A percentile compares a stretch with the other conserved stretches of the same genome.
Conservation (phyloP, 2,888 invertebrate species). For the Oxyteleia sp. region DNA sequence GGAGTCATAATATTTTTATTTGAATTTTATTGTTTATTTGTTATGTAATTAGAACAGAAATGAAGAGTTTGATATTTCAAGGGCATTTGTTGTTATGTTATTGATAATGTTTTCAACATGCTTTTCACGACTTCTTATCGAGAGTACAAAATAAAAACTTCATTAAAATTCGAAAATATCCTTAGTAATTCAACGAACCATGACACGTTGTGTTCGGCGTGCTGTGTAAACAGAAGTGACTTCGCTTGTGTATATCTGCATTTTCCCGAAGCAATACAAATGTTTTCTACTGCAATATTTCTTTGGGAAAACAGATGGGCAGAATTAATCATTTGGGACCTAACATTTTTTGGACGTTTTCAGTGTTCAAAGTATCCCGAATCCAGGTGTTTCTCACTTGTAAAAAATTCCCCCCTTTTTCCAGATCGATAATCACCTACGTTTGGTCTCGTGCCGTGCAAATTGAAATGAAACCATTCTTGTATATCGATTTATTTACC, state of each 20-base stretch:
- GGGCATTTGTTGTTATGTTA: too few relatives aligned
- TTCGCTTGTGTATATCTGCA: constrained; percentile 13
- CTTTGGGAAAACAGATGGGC: constrained; percentile 49
- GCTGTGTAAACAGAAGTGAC: constrained; percentile 20
- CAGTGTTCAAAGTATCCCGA: constrained; percentile 13
- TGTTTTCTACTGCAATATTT: constrained; percentile 36
- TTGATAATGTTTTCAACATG: too few relatives aligned
- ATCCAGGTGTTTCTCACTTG: constrained; percentile 52
- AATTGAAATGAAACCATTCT: constrained; percentile 42
- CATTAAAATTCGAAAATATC: constrained; percentile 28
- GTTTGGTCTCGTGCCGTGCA: constrained; percentile 40
- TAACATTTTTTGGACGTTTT: constrained; percentile 35
- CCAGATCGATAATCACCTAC: constrained; percentile 61
- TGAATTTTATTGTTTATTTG: too few relatives aligned
- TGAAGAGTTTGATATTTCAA: too few relatives aligned
- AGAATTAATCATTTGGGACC: constrained; percentile 39
- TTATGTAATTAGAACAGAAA: too few relatives aligned
- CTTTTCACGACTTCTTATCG: neutral
- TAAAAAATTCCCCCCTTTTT: constrained; percentile 51
- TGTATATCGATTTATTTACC: constrained; percentile 44
- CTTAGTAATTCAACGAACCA: constrained; percentile 3
- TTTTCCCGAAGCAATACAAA: constrained; percentile 40
- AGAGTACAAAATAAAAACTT: neutral
- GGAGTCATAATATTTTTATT: too few relatives aligned
- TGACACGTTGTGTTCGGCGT: constrained; percentile 18